A percentile compares a stretch with the other conserved stretches of the same genome.
phyloP scores from a whole-genome alignment of 2,888 invertebrate species.

The Microplitis deprimator region DNA sequence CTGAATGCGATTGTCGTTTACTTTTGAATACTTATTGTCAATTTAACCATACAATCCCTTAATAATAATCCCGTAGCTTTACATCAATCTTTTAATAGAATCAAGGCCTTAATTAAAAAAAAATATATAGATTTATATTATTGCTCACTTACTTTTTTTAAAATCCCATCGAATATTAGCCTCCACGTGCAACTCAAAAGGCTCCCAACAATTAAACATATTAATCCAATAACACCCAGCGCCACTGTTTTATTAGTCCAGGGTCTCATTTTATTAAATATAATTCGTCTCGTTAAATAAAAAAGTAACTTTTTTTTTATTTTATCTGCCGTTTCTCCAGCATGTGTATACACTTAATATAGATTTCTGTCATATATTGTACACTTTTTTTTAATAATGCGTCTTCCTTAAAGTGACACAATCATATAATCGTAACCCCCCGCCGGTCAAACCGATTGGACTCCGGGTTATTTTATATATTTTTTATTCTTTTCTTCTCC shows the following conservation, averaged over 20 bases:
- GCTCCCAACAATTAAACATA: not conserved
- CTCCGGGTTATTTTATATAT: not conserved
- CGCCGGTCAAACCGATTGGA: not conserved
- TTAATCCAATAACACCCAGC: not conserved
- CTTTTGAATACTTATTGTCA: not conserved
- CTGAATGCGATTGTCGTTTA: slow-evolving; percentile 21
- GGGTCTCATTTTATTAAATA: not conserved
- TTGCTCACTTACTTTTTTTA: not conserved
- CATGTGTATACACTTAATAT: too few species aligned
- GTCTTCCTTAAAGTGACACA: not conserved
- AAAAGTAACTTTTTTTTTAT: not conserved
- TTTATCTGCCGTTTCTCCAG: too few species aligned
- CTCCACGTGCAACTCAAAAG: not conserved
- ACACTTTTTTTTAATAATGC: not conserved
- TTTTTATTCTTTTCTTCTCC: not conserved
- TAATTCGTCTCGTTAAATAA: not conserved
- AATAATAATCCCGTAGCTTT: not conserved
- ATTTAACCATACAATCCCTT: not conserved
- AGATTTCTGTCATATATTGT: not conserved
- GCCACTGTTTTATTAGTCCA: not conserved
- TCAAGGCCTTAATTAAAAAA: too few species aligned
- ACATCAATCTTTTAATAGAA: too few species aligned
- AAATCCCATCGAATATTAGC: not conserved
- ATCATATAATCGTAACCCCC: not conserved
- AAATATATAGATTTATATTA: too few species aligned